Conservation (phyloP, 2,797 vertebrate species). For the Allobates femoralis region DNA sequence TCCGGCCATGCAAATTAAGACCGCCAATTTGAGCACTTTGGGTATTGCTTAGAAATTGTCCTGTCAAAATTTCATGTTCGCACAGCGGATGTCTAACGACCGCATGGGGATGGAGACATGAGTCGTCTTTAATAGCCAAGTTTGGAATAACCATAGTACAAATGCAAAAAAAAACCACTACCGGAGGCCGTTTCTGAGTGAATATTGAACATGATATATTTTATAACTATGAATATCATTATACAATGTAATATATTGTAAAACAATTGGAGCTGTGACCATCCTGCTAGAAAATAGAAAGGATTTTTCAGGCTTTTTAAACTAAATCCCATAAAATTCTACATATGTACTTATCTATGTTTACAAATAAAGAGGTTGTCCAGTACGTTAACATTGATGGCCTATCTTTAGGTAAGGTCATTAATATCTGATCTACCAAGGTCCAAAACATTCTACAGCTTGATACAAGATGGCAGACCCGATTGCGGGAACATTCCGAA, state of each 20-base stretch:
- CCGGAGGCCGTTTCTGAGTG: background rate
- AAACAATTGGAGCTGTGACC: background rate
- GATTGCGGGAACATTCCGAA: no score
- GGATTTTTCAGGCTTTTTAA: background rate
- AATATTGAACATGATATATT: background rate
- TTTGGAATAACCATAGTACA: background rate
- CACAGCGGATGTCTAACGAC: slow-evolving; percentile 14
- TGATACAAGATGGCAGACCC: no score
- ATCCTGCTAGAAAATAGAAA: background rate
- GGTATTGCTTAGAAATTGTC: slow-evolving; percentile 50
- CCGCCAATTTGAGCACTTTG: slow-evolving; percentile 34
- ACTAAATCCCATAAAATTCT: no score
- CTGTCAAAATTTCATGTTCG: slow-evolving; percentile 55
- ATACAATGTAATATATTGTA: background rate
- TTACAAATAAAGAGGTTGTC: no score
- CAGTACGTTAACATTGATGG: no score
- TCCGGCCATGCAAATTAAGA: slow-evolving; percentile 61
- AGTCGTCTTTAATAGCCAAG: slow-evolving; percentile 16
- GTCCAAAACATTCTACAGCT: no score
- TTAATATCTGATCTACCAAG: no score
- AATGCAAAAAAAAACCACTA: slow-evolving; percentile 1
- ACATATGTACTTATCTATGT: no score
- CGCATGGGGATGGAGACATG: slow-evolving; percentile 16
- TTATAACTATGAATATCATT: slow-evolving; percentile 3
- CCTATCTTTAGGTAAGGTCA: no score